These are phyloP conservation scores for Eumaeus atala DNA, from an alignment of 1,140 invertebrate genomes.

Conservation along the genomic window DNA sequence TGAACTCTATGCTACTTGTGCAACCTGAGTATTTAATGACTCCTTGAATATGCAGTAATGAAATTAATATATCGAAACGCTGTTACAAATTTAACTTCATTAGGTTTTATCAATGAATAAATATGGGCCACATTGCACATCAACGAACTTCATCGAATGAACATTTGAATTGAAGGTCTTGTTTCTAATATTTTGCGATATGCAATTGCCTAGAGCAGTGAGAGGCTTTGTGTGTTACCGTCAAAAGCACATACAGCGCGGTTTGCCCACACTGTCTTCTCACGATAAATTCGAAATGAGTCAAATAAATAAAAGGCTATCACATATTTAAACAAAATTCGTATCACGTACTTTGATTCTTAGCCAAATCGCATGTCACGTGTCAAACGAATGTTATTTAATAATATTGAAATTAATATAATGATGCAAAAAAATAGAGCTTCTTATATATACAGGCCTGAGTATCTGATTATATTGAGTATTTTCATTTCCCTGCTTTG, in stretches of 20 bases:
- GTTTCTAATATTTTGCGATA: constrained; percentile 31
- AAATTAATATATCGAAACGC: neutral
- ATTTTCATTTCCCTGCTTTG: too few relatives aligned
- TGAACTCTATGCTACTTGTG: too few relatives aligned
- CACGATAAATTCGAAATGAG: constrained; percentile 11
- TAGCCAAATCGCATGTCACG: too few relatives aligned
- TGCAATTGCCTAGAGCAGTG: constrained; percentile 16
- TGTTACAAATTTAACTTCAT: constrained; percentile 10
- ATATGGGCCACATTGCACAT: constrained; percentile 27
- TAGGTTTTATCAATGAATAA: constrained; percentile 6
- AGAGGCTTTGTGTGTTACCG: constrained; percentile 9
- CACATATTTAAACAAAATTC: too few relatives aligned
- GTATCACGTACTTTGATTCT: too few relatives aligned
- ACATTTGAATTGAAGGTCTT: constrained; percentile 34
- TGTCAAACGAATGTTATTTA: too few relatives aligned
- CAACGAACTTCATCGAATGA: constrained; percentile 29
- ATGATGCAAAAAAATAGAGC: too few relatives aligned
- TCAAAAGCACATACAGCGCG: neutral
- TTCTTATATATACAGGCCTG: too few relatives aligned
- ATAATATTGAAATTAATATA: too few relatives aligned
- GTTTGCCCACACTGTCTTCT: constrained; percentile 16
- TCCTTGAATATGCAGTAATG: neutral
- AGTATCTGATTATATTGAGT: too few relatives aligned
- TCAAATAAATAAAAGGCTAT: neutral
- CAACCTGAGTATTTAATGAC: too few relatives aligned